These are phyloP conservation scores for Mustelus asterias DNA, from an alignment of 2,113 vertebrate species.

Conservation along the genomic window DNA sequence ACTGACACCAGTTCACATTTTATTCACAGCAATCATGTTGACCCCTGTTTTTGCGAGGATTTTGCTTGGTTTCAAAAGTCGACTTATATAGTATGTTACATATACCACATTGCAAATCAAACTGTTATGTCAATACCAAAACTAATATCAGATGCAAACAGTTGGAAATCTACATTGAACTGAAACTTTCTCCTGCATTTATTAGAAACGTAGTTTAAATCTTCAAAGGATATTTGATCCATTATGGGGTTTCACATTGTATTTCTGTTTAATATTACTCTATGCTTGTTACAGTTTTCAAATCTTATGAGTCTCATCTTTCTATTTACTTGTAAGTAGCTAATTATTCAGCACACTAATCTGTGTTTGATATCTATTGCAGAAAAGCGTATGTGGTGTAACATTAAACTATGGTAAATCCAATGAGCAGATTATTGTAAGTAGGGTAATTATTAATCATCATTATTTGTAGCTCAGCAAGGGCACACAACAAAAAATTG, in stretches of 20 bases:
- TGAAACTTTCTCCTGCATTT: not conserved
- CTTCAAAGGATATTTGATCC: not conserved
- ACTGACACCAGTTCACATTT: too few relatives aligned
- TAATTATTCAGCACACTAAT: not conserved
- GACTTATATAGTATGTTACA: not conserved
- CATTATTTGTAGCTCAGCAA: not conserved
- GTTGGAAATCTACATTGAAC: not conserved
- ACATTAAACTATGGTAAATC: not conserved
- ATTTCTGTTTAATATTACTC: not conserved
- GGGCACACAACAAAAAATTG: not conserved
- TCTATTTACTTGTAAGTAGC: too few relatives aligned
- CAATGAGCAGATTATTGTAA: not conserved
- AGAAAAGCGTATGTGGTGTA: not conserved
- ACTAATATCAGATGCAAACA: not conserved
- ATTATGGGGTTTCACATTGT: not conserved
- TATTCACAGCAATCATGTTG: too few relatives aligned
- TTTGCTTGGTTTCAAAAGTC: too few relatives aligned
- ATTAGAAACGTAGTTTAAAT: not conserved
- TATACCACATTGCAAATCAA: not conserved
- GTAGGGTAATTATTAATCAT: not conserved
- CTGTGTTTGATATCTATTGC: not conserved
- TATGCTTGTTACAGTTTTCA: not conserved
- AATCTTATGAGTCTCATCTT: not conserved
- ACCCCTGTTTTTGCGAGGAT: too few relatives aligned
- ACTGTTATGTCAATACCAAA: not conserved